Evolutionary conservation across 2,888 invertebrate species (phyloP), one percentile per base, ranked within the genome.

Genomic region (Crepidodera aurea): DNA sequence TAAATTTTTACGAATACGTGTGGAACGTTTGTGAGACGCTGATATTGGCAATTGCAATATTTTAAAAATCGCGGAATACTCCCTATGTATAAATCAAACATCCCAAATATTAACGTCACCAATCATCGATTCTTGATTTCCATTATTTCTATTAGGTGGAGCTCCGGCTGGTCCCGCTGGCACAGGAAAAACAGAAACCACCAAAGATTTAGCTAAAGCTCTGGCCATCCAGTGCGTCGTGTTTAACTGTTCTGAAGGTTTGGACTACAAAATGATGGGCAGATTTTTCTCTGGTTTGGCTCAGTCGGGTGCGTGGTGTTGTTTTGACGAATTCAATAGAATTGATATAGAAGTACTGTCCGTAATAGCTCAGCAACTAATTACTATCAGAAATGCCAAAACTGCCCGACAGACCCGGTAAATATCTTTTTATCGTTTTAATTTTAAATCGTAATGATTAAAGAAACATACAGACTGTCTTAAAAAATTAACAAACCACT

Each of bases 291-390:
- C 94, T 1, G 95, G 95, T 0, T 79, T 94, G 69, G 94, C 94
- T 0, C 94, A 94, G 57, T 93, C 93, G 1, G 95, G 95, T 0
- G 93, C 93, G 2, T 94, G 94, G 94, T 93, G 93, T 73, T 95
- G 94, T 74, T 94, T 95, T 78, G 94, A 94, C 78, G 94, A 95
- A 78, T 94, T 94, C 79, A 94, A 95, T 80, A 86, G 94, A 4
- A 94, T 95, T 62, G 93, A 94, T 75, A 93, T 94, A 70, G 94
- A 94, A 79, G 94, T 94, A 34, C 80, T 94, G 61, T 94, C 93
- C 10, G 94, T 94, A 2, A 94, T 94, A 72, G 94, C 94, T 0
- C 94, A 94, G 72, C 94, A 94, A 75, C 82, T 94, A 60, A 93
- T 94, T 62, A 94, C 94, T 0, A 94, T 94, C 66, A 85, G 91